Evolutionary conservation across 2,888 invertebrate genomes (phyloP).

Genomic region (Ophioninae sp.): DNA sequence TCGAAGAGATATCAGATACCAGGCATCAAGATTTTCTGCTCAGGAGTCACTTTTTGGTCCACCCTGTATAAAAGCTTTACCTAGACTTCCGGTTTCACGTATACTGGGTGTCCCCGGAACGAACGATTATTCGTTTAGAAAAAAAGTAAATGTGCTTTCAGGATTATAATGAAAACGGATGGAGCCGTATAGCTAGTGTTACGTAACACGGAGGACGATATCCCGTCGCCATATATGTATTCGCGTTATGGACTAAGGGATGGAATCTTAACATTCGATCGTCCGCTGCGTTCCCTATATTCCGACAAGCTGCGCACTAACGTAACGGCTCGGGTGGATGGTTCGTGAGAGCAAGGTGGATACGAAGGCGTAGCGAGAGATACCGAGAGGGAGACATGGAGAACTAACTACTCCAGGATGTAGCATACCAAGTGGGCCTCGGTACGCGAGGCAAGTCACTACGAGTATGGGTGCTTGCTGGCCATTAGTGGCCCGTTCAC

Average conservation of each 20-base stretch:
- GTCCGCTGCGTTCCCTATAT: conserved; percentile 38
- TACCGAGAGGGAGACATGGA: not conserved
- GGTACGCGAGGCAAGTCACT: not conserved
- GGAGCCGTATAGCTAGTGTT: not conserved
- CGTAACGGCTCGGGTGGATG: not conserved
- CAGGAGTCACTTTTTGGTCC: not conserved
- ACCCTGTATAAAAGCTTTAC: not conserved
- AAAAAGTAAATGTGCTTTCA: not conserved
- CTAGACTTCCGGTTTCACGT: not conserved
- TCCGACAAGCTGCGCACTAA: conserved; percentile 39
- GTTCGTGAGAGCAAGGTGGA: not conserved
- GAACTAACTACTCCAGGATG: conserved; percentile 36
- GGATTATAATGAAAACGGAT: not conserved
- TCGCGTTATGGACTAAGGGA: not conserved
- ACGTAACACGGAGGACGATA: not conserved
- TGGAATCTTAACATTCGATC: conserved; percentile 22
- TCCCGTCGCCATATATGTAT: not conserved
- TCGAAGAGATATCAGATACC: not conserved
- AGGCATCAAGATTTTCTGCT: not conserved
- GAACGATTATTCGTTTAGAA: not conserved
- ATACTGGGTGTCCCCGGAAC: not conserved
- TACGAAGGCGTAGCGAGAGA: not conserved
- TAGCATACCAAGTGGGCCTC: conserved; percentile 45
- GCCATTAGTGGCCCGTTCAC: conserved; percentile 61
- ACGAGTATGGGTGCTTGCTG: conserved; percentile 36